Evolutionary conservation across 23 tunicate species (phyloP).

Genomic region (Ascidia mentula): DNA sequence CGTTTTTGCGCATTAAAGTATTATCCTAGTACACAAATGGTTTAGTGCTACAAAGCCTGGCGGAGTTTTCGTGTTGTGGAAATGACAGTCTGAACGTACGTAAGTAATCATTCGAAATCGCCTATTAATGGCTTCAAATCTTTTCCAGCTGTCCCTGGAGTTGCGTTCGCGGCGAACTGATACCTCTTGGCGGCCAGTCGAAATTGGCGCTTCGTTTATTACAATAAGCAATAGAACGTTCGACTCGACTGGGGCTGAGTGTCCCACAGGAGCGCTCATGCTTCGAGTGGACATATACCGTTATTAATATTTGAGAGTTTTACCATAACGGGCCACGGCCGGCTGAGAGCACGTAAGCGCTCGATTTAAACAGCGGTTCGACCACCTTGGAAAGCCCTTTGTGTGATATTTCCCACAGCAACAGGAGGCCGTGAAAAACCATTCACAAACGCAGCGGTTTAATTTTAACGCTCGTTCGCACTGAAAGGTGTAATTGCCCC

Average conservation of each 20-base stretch:
- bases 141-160: background rate
- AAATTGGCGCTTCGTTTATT: background rate
- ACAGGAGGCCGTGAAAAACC: background rate
- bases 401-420: background rate
- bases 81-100: too few species aligned
- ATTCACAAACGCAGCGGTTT: too few species aligned
- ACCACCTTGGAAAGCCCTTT: background rate
- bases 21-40: too few species aligned
- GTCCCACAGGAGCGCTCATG: conserved; percentile 6
- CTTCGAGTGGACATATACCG: conserved; percentile 1
- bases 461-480: background rate
- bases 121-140: background rate
- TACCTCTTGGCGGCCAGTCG: background rate
- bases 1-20: too few species aligned
- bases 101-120: background rate
- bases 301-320: conserved; percentile 5
- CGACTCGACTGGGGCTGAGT: background rate
- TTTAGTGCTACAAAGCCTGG: too few species aligned
- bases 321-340: background rate
- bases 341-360: background rate
- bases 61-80: too few species aligned
- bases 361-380: background rate
- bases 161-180: background rate
- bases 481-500: conserved; percentile 1
- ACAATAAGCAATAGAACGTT: background rate